Evolutionary conservation across 2,888 invertebrate species (phyloP), one percentile per base, ranked within the genome.

Genomic region (Tanypteryx hageni): DNA sequence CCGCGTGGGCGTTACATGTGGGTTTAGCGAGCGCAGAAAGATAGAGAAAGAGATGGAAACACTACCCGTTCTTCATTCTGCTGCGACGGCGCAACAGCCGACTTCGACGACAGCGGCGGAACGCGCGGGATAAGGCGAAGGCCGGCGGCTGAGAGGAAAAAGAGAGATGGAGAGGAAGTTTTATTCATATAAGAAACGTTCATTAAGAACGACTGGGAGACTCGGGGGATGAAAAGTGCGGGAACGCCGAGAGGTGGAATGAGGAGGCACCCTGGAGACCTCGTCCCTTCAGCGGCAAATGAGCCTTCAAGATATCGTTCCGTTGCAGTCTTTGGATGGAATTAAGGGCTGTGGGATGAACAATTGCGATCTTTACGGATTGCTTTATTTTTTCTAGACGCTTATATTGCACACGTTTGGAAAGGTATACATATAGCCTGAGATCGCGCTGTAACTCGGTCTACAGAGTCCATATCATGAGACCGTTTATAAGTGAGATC

Each of bases 1-100:
- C 16, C 11, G 44, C n/a, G 89, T 89, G 89, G 89, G 89, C 64
- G 89, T 61, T 27, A 59, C 86, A 59, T 27, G 76, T 76, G 76
- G 76, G 76, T 27, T 27, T 13, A 27, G 22, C 76, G 22, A 76
- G 76, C 22, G 27, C 7, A 11, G 22, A 61, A 22, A 76, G 13
- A 76, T 13, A 76, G 22, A 11, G 68, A 68, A 3, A 44, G 44
- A 44, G 44, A 44, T 44, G 44, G 44, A 44, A 44, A 44, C 5
- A 44, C 22, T 68, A 18, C 14, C 14, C 64, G 64, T 64, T 64
- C 64, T 64, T 64, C 64, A 64, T 18, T 64, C 64, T n/a, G 3
- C 44, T 44, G 44, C 44, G 76, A 76, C 76, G 76, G 27, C 64
- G 64, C 64, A 64, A 64, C 76, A 44, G 44, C 44, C 44, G 44